Evolutionary conservation across 2,797 vertebrate species (phyloP), one percentile per base, ranked within the genome.

Genomic region (Xiphophorus birchmanni): DNA sequence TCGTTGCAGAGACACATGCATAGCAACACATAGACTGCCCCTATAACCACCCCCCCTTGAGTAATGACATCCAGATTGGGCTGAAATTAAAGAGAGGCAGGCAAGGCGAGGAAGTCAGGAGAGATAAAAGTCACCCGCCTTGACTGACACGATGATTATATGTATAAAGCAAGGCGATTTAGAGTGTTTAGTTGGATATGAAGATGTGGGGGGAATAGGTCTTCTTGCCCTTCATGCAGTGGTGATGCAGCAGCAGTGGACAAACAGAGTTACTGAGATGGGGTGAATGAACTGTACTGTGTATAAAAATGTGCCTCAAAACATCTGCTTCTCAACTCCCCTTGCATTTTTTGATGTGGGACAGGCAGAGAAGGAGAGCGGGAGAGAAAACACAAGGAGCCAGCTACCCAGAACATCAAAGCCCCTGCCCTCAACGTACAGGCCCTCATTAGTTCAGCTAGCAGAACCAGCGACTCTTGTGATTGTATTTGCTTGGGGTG

Each of bases 391-490:
- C 95, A 95, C 94, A 94, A 95, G 96, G 91, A 96, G 93, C 93
- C 95, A 96, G 96, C 94, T 95, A 96, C 95, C 94, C 95, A 94
- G 95, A 96, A 96, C 95, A 95, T 96, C 95, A 96, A 96, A 96
- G 95, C 88, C 86, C 89, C 91, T 92, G 93, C 91, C 94, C 93
- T 95, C 92, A 93, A 94, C 83, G 88, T 90, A 81, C 95, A 96
- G 95, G 95, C 95, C 93, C 95, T 96, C 95, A 96, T 96, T 96
- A 96, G 95, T 95, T 95, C 94, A 95, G 94, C 95, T 95, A 96
- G 95, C 94, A 94, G 93, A 96, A 96, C 95, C 95, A 93, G 94
- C 90, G 87, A 95, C 94, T 95, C 94, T 95, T 95, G 94, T 95
- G 95, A 96, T 95, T 96, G 95, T 95, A 94, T 96, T 96, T 96